A percentile compares a stretch with the other conserved stretches of the same genome.
Evolutionary conservation across 2,888 invertebrate species (phyloP).

Genomic region (Agrochola litura): DNA sequence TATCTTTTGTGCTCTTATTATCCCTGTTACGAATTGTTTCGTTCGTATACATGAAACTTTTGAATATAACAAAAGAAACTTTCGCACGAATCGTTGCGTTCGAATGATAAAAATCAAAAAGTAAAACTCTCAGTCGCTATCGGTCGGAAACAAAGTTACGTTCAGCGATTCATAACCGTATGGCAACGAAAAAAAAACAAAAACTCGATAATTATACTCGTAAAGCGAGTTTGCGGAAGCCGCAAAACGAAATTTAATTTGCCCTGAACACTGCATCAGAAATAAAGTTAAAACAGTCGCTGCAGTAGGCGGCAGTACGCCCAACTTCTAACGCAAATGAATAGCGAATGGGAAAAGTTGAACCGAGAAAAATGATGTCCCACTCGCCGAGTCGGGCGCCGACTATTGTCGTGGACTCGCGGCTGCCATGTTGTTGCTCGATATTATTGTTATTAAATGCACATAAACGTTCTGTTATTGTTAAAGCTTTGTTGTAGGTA

Average conservation of each 20-base stretch:
- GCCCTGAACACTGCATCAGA: constrained; percentile 90
- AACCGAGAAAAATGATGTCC: constrained; percentile 89
- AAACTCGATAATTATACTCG: constrained; percentile 87
- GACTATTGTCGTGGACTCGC: constrained; percentile 80
- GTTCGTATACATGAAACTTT: constrained; percentile 23
- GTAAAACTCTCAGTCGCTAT: constrained; percentile 66
- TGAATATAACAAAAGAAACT: constrained; percentile 38
- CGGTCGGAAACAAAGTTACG: constrained; percentile 77
- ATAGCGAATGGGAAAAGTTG: constrained; percentile 91
- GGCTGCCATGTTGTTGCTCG: constrained; percentile 78
- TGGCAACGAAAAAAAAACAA: constrained; percentile 74
- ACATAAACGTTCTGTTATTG: constrained; percentile 76
- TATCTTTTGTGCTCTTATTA: constrained; percentile 57
- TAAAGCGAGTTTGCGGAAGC: constrained; percentile 89
- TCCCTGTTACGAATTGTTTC: constrained; percentile 33
- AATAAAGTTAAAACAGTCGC: constrained; percentile 90
- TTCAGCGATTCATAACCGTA: constrained; percentile 81
- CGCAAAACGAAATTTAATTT: constrained; percentile 91
- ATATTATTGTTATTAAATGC: constrained; percentile 86
- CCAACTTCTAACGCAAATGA: constrained; percentile 91
- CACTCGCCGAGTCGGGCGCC: constrained; percentile 79
- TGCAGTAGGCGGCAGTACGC: constrained; percentile 87
- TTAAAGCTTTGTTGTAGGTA: constrained; percentile 64
- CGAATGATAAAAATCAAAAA: constrained; percentile 67
- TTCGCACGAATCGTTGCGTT: constrained; percentile 26